phyloP scores from a whole-genome alignment of 2,888 invertebrate genomes.

The Heteropelma amictum region DNA sequence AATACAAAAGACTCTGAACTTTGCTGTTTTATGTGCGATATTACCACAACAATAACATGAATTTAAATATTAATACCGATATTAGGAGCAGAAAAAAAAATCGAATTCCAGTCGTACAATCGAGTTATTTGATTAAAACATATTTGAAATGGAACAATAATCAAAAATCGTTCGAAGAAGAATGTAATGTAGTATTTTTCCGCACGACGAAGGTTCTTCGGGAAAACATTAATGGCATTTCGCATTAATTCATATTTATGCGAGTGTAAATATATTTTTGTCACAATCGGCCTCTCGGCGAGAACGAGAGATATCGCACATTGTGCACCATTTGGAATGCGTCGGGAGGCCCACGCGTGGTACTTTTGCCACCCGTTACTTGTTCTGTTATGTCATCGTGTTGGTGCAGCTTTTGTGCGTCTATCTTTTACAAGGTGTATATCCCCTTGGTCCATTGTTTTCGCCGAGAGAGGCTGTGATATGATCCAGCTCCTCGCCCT shows the following conservation, averaged over 20 bases:
- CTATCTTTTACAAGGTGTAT: background rate
- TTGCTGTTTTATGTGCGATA: slow-evolving; percentile 17
- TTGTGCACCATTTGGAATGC: slow-evolving; percentile 44
- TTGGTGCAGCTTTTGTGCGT: background rate
- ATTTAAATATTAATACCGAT: background rate
- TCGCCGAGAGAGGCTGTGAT: slow-evolving; percentile 28
- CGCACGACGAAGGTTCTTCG: too few relatives aligned
- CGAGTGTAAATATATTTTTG: too few relatives aligned
- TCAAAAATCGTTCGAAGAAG: too few relatives aligned
- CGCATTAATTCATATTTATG: background rate
- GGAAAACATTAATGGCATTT: background rate
- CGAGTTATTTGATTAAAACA: too few relatives aligned
- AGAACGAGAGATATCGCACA: background rate
- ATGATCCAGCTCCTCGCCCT: slow-evolving; percentile 42
- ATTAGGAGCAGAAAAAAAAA: too few relatives aligned
- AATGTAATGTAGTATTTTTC: too few relatives aligned
- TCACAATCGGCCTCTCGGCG: background rate
- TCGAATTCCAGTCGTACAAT: too few relatives aligned
- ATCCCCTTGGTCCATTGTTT: slow-evolving; percentile 52
- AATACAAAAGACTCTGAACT: slow-evolving; percentile 23
- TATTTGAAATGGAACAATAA: too few relatives aligned
- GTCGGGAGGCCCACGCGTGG: slow-evolving; percentile 60
- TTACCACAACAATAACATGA: background rate
- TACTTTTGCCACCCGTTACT: slow-evolving; percentile 69
- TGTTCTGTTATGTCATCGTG: slow-evolving; percentile 49